These are phyloP conservation scores for Orthosia cruda DNA, from an alignment of 2,888 invertebrate species.

Conservation along the genomic window DNA sequence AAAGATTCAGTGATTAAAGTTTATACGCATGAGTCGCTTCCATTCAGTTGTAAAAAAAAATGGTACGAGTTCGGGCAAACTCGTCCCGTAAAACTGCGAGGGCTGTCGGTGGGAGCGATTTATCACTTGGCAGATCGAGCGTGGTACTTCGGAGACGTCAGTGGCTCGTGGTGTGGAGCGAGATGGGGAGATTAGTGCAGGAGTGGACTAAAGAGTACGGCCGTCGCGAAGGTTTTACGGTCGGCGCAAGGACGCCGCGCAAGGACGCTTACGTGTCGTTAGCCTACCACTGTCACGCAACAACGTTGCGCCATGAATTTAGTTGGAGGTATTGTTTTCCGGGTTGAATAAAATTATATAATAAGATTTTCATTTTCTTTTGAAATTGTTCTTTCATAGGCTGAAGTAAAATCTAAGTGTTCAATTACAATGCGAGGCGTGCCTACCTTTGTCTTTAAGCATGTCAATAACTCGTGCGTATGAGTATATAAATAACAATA, in stretches of 20 bases:
- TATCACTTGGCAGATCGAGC: constrained; percentile 84
- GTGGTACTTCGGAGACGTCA: constrained; percentile 77
- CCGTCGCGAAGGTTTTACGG: constrained; percentile 75
- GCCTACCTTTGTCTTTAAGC: constrained; percentile 20
- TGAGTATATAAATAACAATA: constrained; percentile 32
- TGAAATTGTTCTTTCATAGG: neutral
- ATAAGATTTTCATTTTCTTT: constrained; percentile 1
- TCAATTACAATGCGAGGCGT: constrained; percentile 21
- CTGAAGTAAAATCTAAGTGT: constrained; percentile 13
- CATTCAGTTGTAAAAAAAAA: constrained; percentile 87
- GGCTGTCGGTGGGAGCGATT: constrained; percentile 85
- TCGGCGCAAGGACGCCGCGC: constrained; percentile 87
- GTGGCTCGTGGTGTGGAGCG: constrained; percentile 66
- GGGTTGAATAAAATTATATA: constrained; percentile 5
- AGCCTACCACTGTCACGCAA: constrained; percentile 67
- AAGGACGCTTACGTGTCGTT: constrained; percentile 86
- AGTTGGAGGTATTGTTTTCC: constrained; percentile 6
- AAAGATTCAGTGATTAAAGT: constrained; percentile 82
- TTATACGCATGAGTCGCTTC: constrained; percentile 80
- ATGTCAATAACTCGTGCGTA: constrained; percentile 16
- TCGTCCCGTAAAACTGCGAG: constrained; percentile 81
- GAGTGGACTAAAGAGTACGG: constrained; percentile 75
- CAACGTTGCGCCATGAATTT: constrained; percentile 21
- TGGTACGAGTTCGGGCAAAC: constrained; percentile 80
- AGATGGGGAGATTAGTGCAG: constrained; percentile 68